These are phyloP conservation scores for Botia kubotai DNA, from an alignment of 2,797 vertebrate genomes.

Conservation along the genomic window DNA sequence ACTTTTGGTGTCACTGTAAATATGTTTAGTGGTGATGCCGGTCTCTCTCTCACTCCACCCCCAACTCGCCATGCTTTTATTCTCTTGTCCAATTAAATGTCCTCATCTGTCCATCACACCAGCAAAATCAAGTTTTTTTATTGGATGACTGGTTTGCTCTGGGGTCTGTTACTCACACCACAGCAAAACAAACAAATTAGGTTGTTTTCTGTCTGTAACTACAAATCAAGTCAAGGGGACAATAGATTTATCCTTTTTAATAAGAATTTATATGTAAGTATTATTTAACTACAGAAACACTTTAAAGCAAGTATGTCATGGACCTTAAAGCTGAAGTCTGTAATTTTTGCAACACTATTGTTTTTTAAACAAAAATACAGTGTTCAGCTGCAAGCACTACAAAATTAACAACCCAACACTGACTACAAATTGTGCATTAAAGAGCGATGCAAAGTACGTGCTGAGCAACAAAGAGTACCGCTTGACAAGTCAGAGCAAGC, in stretches of 20 bases:
- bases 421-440: background rate
- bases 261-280: background rate
- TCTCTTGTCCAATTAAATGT: slow-evolving; percentile 49
- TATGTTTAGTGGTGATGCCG: background rate
- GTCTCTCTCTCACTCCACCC: background rate
- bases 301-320: background rate
- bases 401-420: background rate
- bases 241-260: background rate
- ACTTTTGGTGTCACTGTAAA: background rate
- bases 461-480: background rate
- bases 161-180: slow-evolving; percentile 26
- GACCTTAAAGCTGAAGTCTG: background rate
- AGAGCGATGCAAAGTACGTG: background rate
- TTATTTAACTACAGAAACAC: background rate
- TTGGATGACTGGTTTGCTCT: slow-evolving; percentile 17
- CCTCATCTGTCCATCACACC: slow-evolving; percentile 53
- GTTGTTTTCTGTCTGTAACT: background rate
- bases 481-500: slow-evolving; percentile 15
- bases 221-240: background rate
- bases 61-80: slow-evolving; percentile 5
- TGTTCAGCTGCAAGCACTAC: background rate
- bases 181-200: slow-evolving; percentile 6
- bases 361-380: no score
- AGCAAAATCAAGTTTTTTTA: slow-evolving; percentile 39
- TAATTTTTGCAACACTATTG: background rate